phyloP scores from a whole-genome alignment of 2,113 vertebrate species.

The Spheniscus mendiculus region DNA sequence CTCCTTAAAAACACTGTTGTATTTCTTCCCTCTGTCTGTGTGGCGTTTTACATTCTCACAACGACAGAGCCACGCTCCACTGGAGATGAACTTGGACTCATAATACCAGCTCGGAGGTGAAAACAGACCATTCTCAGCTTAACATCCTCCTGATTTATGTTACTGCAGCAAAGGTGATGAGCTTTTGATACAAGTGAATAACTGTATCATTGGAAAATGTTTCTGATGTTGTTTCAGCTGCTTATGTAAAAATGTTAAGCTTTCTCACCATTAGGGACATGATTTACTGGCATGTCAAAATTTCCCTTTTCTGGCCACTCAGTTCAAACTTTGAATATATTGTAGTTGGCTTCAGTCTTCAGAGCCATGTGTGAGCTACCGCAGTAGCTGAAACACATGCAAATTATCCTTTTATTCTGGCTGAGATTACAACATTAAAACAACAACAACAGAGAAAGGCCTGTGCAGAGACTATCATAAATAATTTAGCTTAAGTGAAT shows the following conservation, averaged over 20 bases:
- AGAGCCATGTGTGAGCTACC: conserved; percentile 20
- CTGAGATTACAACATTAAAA: conserved; percentile 27
- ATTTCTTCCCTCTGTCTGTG: neutral
- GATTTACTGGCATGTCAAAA: conserved; percentile 56
- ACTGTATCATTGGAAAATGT: conserved; percentile 32
- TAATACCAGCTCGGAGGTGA: neutral
- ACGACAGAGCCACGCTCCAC: neutral
- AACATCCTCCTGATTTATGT: neutral
- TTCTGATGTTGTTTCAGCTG: conserved; percentile 73
- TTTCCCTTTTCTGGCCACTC: conserved; percentile 42
- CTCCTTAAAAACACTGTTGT: neutral
- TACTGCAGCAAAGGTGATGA: conserved; percentile 10
- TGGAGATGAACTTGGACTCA: neutral
- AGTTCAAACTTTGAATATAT: conserved; percentile 14
- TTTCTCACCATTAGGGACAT: conserved; percentile 38
- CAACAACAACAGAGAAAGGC: conserved; percentile 52
- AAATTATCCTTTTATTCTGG: conserved; percentile 62
- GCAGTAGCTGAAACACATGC: conserved; percentile 30
- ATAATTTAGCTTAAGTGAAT: conserved; percentile 82
- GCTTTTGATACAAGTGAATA: conserved; percentile 37
- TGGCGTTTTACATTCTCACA: neutral
- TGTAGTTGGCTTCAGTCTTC: conserved; percentile 9
- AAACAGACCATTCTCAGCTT: conserved; percentile 27
- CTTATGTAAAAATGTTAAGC: conserved; percentile 39
- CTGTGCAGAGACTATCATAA: conserved; percentile 68